Percentiles rank a stretch among this genome's conserved stretches.
Evolutionary conservation across 2,797 vertebrate species (phyloP).

Genomic region (Erethizon dorsatum): DNA sequence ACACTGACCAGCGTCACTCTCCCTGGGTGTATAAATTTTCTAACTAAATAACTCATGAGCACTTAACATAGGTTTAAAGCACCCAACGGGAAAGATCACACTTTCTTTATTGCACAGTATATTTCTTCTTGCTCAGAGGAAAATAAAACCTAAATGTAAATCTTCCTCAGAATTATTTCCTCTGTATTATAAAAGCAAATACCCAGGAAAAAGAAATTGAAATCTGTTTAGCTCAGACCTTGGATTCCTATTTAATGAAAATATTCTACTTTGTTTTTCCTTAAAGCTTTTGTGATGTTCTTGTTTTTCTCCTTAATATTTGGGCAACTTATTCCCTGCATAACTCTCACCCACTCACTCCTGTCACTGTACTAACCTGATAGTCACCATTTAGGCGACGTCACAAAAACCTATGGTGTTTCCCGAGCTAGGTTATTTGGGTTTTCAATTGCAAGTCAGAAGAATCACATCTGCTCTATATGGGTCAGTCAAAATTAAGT

Average conservation of each 20-base stretch:
- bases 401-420: neutral
- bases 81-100: slow-evolving; percentile 50
- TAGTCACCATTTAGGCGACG: neutral
- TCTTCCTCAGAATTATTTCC: slow-evolving; percentile 54
- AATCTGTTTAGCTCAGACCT: slow-evolving; percentile 1
- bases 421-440: slow-evolving; percentile 15
- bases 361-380: neutral
- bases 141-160: slow-evolving; percentile 70
- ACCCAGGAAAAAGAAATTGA: neutral
- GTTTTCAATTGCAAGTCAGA: slow-evolving; percentile 76
- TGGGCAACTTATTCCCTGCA: neutral
- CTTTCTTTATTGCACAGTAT: slow-evolving; percentile 69
- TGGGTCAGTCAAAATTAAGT: slow-evolving; percentile 86
- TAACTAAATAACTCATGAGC: slow-evolving; percentile 72
- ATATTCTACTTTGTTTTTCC: neutral
- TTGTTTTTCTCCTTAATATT: neutral
- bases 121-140: slow-evolving; percentile 72
- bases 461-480: slow-evolving; percentile 77
- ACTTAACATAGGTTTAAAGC: slow-evolving; percentile 19
- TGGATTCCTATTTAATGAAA: slow-evolving; percentile 17
- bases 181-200: slow-evolving; percentile 57
- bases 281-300: slow-evolving; percentile 18
- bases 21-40: slow-evolving; percentile 47
- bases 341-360: neutral
- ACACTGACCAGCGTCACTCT: slow-evolving; percentile 49